Evolutionary conservation across 2,888 invertebrate genomes (phyloP), one percentile per base, ranked within the genome.

Genomic region (Portevinia maculata): DNA sequence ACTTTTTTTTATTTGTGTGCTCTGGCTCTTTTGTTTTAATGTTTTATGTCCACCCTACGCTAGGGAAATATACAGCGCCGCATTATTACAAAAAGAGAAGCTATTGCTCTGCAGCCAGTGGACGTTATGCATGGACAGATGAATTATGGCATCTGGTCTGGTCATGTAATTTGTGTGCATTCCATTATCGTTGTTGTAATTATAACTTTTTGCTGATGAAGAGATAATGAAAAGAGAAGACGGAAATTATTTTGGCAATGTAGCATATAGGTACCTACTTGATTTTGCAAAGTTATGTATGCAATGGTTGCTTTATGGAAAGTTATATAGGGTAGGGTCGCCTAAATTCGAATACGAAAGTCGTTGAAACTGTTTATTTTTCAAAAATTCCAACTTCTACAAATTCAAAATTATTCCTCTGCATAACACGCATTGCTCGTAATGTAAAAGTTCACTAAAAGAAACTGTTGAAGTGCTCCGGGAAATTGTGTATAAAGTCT

Each of bases 81-180:
- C 30, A 30, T 52, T 41, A 52, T 32, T 21, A 59, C 24, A 59
- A 59, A 28, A 59, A 44, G 9, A 19, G 21, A 11, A 19, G 37
- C 17, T n/a, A 9, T n/a, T 19, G 46, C 39, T 41, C 8, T 50
- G n/a, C 52, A 21, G 60, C 32, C n/a, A 21, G 30, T 34, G 37
- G 52, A 32, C 32, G n/a, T 7, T 57, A 41, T 52, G 52, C 30
- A 55, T 52, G 15, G 32, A 41, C 62, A 28, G 17, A 73, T 73
- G 71, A 73, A 41, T 73, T 44, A 73, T 73, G 46, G 62, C 60
- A 73, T 53, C 71, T 53, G 62, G 53, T 62, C 17, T 46, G 62
- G 71, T 62, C 62, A 44, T 73, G 62, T 53, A 73, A 73, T 73
- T 73, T 73, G 44, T 46, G 44, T 55, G 41, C 41, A 44, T 60